Percentiles rank a stretch among this genome's conserved stretches.
phyloP scores from a whole-genome alignment of 2,113 vertebrate species.

The Ophthalmotilapia sp. region DNA sequence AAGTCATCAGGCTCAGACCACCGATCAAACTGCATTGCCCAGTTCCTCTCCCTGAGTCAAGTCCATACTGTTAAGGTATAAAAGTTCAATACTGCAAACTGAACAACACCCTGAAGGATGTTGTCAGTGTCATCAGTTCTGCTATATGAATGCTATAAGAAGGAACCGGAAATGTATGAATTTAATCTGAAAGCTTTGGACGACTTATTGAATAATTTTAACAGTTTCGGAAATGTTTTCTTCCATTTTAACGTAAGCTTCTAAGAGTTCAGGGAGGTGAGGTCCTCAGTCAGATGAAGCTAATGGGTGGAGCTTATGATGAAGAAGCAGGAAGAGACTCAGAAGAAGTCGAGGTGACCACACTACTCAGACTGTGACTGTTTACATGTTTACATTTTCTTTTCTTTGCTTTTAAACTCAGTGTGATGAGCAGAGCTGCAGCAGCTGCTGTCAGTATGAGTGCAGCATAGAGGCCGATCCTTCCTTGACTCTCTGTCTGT shows the following conservation, averaged over 20 bases:
- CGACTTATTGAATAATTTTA: neutral
- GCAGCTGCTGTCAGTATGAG: neutral
- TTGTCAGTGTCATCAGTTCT: neutral
- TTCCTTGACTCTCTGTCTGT: neutral
- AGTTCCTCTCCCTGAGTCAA: neutral
- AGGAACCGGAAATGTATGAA: neutral
- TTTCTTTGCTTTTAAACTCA: neutral
- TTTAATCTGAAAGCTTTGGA: neutral
- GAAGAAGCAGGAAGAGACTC: neutral
- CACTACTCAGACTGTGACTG: neutral
- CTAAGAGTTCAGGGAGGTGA: neutral
- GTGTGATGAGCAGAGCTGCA: neutral
- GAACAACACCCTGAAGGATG: neutral
- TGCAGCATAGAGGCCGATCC: fast-evolving
- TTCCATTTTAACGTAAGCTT: neutral
- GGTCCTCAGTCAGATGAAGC: neutral
- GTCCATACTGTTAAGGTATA: neutral
- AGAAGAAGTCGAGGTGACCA: neutral
- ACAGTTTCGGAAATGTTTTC: fast-evolving
- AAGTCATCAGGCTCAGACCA: neutral
- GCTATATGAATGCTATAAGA: neutral
- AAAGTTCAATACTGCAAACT: neutral
- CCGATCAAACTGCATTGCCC: neutral
- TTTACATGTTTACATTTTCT: neutral
- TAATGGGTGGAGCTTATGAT: neutral